Conservation (phyloP, 2,888 invertebrate species). For the Orthonevra nobilis region DNA sequence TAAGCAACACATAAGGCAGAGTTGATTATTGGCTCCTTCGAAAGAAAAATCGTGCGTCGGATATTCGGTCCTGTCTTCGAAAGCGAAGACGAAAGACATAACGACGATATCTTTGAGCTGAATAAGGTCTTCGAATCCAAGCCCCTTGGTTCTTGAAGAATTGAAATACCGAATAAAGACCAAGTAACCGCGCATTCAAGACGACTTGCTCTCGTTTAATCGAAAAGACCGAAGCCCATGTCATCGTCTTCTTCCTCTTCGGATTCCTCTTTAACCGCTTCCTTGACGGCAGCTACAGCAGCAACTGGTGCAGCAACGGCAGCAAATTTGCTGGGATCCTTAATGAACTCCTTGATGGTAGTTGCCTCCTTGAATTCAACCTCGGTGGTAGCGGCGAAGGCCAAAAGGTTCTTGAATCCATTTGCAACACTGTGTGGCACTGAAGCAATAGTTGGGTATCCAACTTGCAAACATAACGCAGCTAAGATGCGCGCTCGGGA, state of each 20-base stretch:
- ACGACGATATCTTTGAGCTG: too few relatives aligned
- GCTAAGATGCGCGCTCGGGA: too few relatives aligned
- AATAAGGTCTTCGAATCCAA: too few relatives aligned
- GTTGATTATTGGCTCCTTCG: too few relatives aligned
- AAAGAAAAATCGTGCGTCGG: too few relatives aligned
- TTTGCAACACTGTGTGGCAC: conserved; percentile 98
- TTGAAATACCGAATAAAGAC: too few relatives aligned
- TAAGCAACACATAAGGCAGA: too few relatives aligned
- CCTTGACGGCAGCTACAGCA: conserved; percentile 82
- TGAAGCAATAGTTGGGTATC: conserved; percentile 98
- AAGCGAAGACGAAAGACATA: too few relatives aligned
- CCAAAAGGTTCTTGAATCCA: conserved; percentile 98
- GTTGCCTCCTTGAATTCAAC: conserved; percentile 96
- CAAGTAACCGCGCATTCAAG: too few relatives aligned
- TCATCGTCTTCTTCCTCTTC: conserved; percentile 93
- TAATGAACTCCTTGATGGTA: conserved; percentile 94
- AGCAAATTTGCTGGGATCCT: conserved; percentile 98
- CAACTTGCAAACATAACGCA: conserved; percentile 93
- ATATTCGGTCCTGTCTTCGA: too few relatives aligned
- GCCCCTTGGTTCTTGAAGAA: too few relatives aligned
- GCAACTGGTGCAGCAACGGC: conserved; percentile 84
- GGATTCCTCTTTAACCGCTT: conserved; percentile 90
- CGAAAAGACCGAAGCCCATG: conserved; percentile 98
- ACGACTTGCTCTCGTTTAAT: too few relatives aligned
- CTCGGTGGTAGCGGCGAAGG: conserved; percentile 97